phyloP scores from a whole-genome alignment of 2,113 vertebrate genomes.

The Myotis brandtii region DNA sequence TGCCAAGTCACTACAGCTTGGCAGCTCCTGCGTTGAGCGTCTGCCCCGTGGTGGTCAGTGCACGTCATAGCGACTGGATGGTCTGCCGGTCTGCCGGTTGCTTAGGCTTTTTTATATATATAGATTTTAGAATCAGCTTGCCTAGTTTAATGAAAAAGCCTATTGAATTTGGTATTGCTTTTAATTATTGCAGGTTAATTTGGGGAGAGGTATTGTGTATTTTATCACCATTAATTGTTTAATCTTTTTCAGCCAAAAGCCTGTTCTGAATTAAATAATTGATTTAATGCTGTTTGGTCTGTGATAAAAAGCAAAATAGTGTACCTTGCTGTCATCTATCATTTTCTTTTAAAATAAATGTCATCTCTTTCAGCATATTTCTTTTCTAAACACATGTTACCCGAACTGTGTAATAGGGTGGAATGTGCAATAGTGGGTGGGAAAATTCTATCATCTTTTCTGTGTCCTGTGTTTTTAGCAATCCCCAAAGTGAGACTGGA shows the following conservation, averaged over 20 bases:
- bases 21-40: too few relatives aligned
- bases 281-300: constrained; percentile 42
- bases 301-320: constrained; percentile 22
- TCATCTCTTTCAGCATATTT: constrained; percentile 19
- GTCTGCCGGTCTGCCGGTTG: too few relatives aligned
- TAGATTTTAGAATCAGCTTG: background rate
- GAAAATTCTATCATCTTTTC: constrained; percentile 28
- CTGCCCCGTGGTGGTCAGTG: too few relatives aligned
- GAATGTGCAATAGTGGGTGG: background rate
- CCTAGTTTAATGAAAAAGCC: constrained; percentile 1
- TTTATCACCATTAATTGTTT: constrained; percentile 22
- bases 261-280: constrained; percentile 34
- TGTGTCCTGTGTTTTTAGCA: constrained; percentile 85
- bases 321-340: background rate
- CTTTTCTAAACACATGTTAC: background rate
- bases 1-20: too few relatives aligned
- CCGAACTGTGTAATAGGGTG: background rate
- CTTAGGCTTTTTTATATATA: too few relatives aligned
- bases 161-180: constrained; percentile 11
- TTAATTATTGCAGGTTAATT: constrained; percentile 20
- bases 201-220: background rate
- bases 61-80: too few relatives aligned
- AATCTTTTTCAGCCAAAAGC: background rate
- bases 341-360: constrained; percentile 57
- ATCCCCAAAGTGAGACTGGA: constrained; percentile 94